A percentile compares a stretch with the other conserved stretches of the same genome.
phyloP scores from a whole-genome alignment of 2,888 invertebrate genomes.

The Rhogogaster chlorosoma region DNA sequence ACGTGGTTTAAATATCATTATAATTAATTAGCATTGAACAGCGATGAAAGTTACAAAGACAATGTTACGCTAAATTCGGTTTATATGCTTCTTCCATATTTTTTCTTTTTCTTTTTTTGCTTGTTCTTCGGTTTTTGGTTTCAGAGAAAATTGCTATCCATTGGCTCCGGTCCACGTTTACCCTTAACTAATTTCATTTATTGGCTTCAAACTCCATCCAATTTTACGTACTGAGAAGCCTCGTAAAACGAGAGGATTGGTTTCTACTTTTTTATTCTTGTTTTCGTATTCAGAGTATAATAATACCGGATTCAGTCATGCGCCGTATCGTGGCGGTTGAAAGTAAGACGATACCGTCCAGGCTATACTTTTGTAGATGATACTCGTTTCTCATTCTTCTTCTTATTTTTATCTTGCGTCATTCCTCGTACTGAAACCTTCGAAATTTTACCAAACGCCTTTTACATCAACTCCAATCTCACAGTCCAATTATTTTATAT shows the following conservation, averaged over 20 bases:
- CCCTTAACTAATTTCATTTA: slow-evolving; percentile 31
- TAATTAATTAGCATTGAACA: neutral
- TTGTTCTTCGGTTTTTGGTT: neutral
- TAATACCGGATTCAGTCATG: neutral
- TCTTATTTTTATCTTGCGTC: slow-evolving; percentile 1
- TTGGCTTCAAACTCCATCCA: slow-evolving; percentile 28
- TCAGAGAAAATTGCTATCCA: slow-evolving; percentile 19
- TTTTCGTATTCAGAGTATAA: slow-evolving; percentile 20
- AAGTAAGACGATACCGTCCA: slow-evolving; percentile 34
- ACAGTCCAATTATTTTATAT: slow-evolving; percentile 28
- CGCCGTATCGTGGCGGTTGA: neutral
- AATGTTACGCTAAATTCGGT: neutral
- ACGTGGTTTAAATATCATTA: neutral
- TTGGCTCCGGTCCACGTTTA: slow-evolving; percentile 1
- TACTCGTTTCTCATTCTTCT: neutral
- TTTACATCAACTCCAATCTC: slow-evolving; percentile 14
- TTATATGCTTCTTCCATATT: neutral
- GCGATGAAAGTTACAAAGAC: neutral
- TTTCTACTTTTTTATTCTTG: neutral
- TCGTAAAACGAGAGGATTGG: slow-evolving; percentile 30
- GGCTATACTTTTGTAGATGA: slow-evolving; percentile 33
- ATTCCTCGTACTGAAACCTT: neutral
- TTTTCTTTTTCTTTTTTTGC: neutral
- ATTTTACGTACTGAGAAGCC: slow-evolving; percentile 31
- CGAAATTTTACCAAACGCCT: neutral